Conservation (phyloP, 1,140 invertebrate genomes). For the Coelopa frigida region DNA sequence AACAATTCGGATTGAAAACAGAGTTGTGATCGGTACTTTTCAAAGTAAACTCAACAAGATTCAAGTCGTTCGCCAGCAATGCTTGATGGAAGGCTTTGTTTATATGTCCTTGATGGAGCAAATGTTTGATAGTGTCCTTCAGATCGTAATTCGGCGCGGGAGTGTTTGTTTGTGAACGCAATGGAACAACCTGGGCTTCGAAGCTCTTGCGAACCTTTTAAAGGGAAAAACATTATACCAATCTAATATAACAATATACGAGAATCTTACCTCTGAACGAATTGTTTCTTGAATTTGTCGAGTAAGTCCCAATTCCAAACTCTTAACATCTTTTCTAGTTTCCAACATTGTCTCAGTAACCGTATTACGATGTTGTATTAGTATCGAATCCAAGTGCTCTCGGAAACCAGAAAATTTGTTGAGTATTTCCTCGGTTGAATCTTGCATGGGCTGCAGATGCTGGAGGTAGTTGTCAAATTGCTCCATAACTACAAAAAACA, state of each 20-base stretch:
- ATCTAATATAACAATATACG: not conserved
- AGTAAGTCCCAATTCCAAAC: slow-evolving; percentile 32
- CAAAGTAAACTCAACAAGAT: slow-evolving; percentile 76
- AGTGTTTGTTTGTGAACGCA: slow-evolving; percentile 62
- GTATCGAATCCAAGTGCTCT: slow-evolving; percentile 30
- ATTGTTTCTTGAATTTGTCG: slow-evolving; percentile 39
- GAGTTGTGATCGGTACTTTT: slow-evolving; percentile 67
- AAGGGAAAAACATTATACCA: not conserved
- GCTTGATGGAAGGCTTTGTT: slow-evolving; percentile 87
- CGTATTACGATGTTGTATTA: slow-evolving; percentile 31
- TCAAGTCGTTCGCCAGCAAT: slow-evolving; percentile 76
- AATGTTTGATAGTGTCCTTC: slow-evolving; percentile 63
- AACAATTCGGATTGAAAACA: slow-evolving; percentile 67
- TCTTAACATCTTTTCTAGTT: slow-evolving; percentile 38
- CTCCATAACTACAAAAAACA: slow-evolving; percentile 44
- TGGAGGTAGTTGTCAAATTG: slow-evolving; percentile 47
- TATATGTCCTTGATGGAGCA: slow-evolving; percentile 66
- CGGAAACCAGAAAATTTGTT: slow-evolving; percentile 29
- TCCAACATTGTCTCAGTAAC: slow-evolving; percentile 35
- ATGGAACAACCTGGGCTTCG: slow-evolving; percentile 51
- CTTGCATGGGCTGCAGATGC: slow-evolving; percentile 37
- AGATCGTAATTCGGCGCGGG: slow-evolving; percentile 56
- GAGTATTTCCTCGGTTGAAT: slow-evolving; percentile 29
- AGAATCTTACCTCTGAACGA: slow-evolving; percentile 23
- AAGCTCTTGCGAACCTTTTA: slow-evolving; percentile 50